These are phyloP conservation scores for Dendrocopos noguchii DNA, from an alignment of 2,113 vertebrate species.

Conservation along the genomic window DNA sequence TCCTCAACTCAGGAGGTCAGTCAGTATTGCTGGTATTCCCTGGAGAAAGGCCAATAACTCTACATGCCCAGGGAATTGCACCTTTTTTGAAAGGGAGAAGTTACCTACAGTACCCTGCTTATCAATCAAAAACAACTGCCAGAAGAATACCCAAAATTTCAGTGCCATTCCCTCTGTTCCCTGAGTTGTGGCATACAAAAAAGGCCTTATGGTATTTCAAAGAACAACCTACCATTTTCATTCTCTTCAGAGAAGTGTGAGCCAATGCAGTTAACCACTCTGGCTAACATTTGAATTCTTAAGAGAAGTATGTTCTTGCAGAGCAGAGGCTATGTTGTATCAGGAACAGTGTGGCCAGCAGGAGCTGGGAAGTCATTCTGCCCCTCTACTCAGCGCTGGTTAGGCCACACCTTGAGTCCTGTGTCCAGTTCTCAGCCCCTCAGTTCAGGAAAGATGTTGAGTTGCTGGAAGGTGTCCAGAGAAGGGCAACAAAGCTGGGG, in stretches of 20 bases:
- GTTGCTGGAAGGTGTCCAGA: too few relatives aligned
- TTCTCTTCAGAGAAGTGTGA: slow-evolving; percentile 37
- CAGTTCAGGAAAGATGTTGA: too few relatives aligned
- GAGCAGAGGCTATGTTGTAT: neutral
- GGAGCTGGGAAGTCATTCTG: too few relatives aligned
- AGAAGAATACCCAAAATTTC: neutral
- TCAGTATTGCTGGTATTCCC: neutral
- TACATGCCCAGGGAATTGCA: neutral
- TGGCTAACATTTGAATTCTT: slow-evolving; percentile 45
- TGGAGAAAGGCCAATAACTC: neutral
- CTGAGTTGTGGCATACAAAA: neutral
- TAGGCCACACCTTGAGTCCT: too few relatives aligned
- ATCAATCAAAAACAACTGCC: neutral
- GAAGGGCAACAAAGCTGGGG: too few relatives aligned
- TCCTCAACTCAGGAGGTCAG: neutral
- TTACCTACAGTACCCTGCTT: neutral
- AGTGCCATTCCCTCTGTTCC: neutral
- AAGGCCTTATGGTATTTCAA: neutral
- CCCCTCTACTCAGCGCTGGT: too few relatives aligned
- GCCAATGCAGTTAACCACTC: neutral
- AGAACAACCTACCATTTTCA: slow-evolving; percentile 9
- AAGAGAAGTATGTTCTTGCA: slow-evolving; percentile 29
- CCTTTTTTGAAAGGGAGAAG: neutral
- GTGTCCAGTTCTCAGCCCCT: too few relatives aligned
- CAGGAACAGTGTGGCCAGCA: too few relatives aligned